phyloP scores from a whole-genome alignment of 2,113 vertebrate genomes.

The Varanus komodoensis region DNA sequence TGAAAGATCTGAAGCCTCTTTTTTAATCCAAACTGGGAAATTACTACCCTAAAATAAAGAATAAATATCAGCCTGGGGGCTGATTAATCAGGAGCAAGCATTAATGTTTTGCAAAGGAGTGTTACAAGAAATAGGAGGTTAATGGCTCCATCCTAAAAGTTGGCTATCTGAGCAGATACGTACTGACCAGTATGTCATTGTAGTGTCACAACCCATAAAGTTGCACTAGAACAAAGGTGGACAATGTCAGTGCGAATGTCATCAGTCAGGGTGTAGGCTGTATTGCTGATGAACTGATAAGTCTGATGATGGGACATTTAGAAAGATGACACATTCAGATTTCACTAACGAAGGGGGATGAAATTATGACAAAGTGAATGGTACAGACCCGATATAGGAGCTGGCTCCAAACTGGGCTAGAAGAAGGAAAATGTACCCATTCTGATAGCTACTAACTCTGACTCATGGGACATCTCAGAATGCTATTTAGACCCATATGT shows the following conservation, averaged over 20 bases:
- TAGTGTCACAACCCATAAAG: slow-evolving; percentile 21
- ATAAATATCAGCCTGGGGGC: not conserved
- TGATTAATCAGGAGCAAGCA: not conserved
- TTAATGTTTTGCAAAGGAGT: not conserved
- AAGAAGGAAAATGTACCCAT: not conserved
- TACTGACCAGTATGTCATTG: slow-evolving; percentile 5
- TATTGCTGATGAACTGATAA: not conserved
- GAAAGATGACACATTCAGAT: not conserved
- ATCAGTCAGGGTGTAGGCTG: not conserved
- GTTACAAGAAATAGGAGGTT: not conserved
- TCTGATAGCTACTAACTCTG: not conserved
- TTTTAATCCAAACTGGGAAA: not conserved
- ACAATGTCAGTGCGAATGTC: not conserved
- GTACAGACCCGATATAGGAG: not conserved
- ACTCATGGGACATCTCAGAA: not conserved
- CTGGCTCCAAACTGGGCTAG: not conserved
- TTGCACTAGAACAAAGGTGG: not conserved
- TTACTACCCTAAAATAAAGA: not conserved
- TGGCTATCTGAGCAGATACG: not conserved
- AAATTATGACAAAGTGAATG: not conserved
- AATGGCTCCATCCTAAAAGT: not conserved
- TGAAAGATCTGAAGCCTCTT: not conserved
- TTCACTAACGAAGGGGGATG: not conserved
- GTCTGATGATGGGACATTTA: not conserved
- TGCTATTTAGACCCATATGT: not conserved